Evolutionary conservation across 2,797 vertebrate genomes (phyloP), one percentile per base, ranked within the genome.

Genomic region (Dicrostonyx torquatus): DNA sequence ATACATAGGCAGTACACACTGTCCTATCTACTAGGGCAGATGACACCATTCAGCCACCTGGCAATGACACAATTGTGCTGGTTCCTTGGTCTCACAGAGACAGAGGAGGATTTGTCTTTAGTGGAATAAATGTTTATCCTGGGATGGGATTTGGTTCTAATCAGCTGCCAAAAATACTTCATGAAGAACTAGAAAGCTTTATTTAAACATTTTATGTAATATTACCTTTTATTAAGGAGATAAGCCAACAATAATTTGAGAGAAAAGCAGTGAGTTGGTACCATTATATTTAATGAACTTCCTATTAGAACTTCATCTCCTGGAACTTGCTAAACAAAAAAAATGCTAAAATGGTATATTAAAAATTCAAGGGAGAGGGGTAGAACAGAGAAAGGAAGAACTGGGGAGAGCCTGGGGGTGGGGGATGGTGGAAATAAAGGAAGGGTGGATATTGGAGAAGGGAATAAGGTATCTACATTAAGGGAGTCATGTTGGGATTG

Each of bases 271-370:
- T 68, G 64, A 24, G 31, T 17, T 75, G n/a, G 73, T 40, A 18
- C 3, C 37, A 29, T 34, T 14, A 6, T 34, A 62, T 90, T 87
- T 18, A n/a, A 26, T 75, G 48, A 84, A 53, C 18, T 83, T 87
- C 15, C 50, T 84, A 7, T 55, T 37, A 64, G 40, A 50, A 76
- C 0, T 1, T 3, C 31, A 72, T 76, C 34, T 88, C 24, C n/a
- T 17, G 48, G 13, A 89, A 95, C 73, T 29, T 80, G 84, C 26
- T 50, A 62, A 84, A 37, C 90, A 90, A 94, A 45, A 12, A 60
- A 62, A 58, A 90, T 12, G 0, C 0, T 68, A 73, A 95, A 90
- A 85, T 1, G 13, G 5, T 75, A 68, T 78, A 68, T 78, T 89
- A 48, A 93, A 72, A 96, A 60, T n/a, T n/a, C n/a, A n/a, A n/a